A percentile compares a stretch with the other conserved stretches of the same genome.
Conservation (phyloP, 2,113 vertebrate genomes). For the Passer montanus region DNA sequence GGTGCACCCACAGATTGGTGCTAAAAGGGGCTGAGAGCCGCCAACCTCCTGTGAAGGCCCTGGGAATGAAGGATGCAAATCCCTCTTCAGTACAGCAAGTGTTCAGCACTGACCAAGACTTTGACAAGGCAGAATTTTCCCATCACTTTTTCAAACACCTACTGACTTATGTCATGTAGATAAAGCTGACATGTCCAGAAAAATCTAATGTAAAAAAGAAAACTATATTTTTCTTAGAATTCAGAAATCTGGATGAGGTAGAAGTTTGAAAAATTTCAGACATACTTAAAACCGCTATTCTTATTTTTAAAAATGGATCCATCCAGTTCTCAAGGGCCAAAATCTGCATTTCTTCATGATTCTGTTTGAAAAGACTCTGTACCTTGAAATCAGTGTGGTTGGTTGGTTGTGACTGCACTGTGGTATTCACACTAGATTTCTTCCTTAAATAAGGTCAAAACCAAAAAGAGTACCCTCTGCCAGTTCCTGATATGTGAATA, state of each 20-base stretch:
- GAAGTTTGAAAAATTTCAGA: not conserved
- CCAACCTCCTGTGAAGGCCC: not conserved
- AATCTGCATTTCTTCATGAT: not conserved
- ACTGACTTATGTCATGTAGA: not conserved
- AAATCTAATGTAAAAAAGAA: not conserved
- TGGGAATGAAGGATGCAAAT: not conserved
- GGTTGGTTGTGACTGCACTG: not conserved
- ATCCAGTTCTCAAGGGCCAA: not conserved
- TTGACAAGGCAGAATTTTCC: not conserved
- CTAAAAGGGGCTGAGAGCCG: not conserved
- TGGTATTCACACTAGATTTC: not conserved
- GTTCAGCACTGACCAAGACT: not conserved
- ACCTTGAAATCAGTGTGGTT: not conserved
- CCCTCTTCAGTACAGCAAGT: not conserved
- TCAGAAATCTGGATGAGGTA: not conserved
- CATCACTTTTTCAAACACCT: not conserved
- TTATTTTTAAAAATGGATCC: not conserved
- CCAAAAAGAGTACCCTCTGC: not conserved
- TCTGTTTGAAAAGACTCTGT: not conserved
- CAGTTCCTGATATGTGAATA: not conserved
- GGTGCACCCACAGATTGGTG: not conserved
- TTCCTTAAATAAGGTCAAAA: conserved; percentile 20
- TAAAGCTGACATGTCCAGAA: not conserved
- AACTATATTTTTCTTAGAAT: not conserved
- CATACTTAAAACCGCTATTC: not conserved